A percentile compares a stretch with the other conserved stretches of the same genome.
phyloP scores from a whole-genome alignment of 2,888 invertebrate genomes.

The Diaperis boleti region DNA sequence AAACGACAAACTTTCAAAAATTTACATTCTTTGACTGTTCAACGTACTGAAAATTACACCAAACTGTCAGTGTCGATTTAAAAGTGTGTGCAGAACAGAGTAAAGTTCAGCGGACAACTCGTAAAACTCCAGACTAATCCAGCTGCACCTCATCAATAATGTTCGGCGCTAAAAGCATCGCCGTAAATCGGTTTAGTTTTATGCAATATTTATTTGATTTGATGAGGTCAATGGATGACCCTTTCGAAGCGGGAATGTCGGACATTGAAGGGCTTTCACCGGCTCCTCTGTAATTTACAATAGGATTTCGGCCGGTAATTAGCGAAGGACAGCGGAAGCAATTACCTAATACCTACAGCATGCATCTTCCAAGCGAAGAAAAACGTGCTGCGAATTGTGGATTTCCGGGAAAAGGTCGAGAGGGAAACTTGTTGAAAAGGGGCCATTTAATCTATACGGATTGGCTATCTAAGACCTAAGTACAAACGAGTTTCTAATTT shows the following conservation, averaged over 20 bases:
- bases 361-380: constrained; percentile 16
- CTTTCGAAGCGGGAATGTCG: constrained; percentile 44
- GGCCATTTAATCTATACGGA: constrained; percentile 39
- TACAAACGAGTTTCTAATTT: constrained; percentile 49
- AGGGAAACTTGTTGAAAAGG: constrained; percentile 37
- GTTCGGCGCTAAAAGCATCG: constrained; percentile 62
- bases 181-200: constrained; percentile 63
- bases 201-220: constrained; percentile 61
- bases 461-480: constrained; percentile 38
- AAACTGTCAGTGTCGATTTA: no score
- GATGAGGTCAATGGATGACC: constrained; percentile 55
- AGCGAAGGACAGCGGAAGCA: constrained; percentile 48
- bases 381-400: constrained; percentile 31
- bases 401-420: constrained; percentile 15
- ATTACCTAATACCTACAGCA: constrained; percentile 35
- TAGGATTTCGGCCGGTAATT: constrained; percentile 55
- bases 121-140: constrained; percentile 52
- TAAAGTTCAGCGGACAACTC: background rate
- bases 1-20: no score
- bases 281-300: constrained; percentile 54
- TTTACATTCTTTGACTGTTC: no score
- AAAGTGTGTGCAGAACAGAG: no score
- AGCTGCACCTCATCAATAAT: constrained; percentile 60
- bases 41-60: no score
- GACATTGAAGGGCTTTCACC: constrained; percentile 43